Conservation (phyloP, 2,888 invertebrate genomes). For the Latheticus oryzae region DNA sequence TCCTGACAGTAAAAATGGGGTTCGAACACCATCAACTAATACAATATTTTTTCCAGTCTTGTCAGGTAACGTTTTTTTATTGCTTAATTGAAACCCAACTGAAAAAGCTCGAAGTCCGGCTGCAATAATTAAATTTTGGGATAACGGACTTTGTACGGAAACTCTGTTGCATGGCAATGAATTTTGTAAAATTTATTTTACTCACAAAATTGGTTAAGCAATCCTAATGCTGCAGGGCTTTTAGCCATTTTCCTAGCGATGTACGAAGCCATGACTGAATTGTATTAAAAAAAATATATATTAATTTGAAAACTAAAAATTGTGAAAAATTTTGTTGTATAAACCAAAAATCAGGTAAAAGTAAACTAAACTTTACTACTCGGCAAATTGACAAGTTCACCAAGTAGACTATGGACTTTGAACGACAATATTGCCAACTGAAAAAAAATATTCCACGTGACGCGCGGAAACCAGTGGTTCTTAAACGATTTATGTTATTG, state of each 20-base stretch:
- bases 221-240: conserved; percentile 50
- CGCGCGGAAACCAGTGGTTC: too few species aligned
- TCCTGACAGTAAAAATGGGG: conserved; percentile 94
- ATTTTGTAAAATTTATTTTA: conserved; percentile 23
- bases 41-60: conserved; percentile 87
- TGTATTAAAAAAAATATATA: conserved; percentile 13
- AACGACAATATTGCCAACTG: conserved; percentile 41
- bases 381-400: too few species aligned
- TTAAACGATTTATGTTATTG: conserved; percentile 8
- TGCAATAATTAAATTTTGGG: conserved; percentile 54
- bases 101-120: conserved; percentile 69
- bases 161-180: conserved; percentile 18
- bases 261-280: conserved; percentile 54
- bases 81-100: conserved; percentile 67
- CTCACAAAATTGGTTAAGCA: conserved; percentile 56
- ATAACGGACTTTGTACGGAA: conserved; percentile 38
- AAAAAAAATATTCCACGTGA: too few species aligned
- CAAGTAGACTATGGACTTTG: conserved; percentile 46
- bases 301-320: too few species aligned
- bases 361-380: conserved; percentile 5
- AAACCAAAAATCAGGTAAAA: neutral
- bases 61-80: conserved; percentile 71
- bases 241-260: conserved; percentile 56
- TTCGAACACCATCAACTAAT: conserved; percentile 95
- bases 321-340: conserved; percentile 1